Base-by-base conservation (phyloP, 2,888 invertebrate species). In the Acheta domesticus region DNA sequence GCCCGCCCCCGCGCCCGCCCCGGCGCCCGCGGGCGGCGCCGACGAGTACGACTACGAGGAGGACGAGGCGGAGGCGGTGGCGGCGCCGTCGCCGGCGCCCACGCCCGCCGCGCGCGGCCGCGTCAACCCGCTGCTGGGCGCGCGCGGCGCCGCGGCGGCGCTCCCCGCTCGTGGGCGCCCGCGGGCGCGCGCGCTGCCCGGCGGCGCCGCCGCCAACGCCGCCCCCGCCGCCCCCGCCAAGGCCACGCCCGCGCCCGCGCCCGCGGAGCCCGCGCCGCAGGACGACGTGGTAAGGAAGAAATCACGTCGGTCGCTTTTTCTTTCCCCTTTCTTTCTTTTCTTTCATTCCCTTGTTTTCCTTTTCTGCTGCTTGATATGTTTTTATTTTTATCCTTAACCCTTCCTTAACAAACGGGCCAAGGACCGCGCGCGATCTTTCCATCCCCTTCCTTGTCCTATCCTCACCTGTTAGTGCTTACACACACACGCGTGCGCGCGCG, bases 221-320 rank as follows among this genome's bases (percentile, higher is more conserved):
- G 49, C 76, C 20, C 48, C 76, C 48, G 48, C 76, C n/a, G n/a
- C 76, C 20, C 49, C 76, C 20, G 49, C 76, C 12, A 80, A 80
- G 76, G 75, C 80, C 2, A 78, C 80, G n/a, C 62, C 77, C 12
- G 50, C 80, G 8, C 77, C 77, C 12, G 74, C 78, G n/a, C 78
- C 77, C 49, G 77, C 77, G n/a, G 77, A 77, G n/a, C 50, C 77
- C n/a, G 62, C 62, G 62, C 62, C 62, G 11, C 62, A 19, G 12
- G 62, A 62, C 0, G 62, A 62, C 2, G 62, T 14, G 62, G 62
- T 62, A 11, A 62, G 62, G 23, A 23, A 23, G 23, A 2, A 23
- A 23, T 23, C 23, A 23, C 23, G 23, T 2, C 1, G 23, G 23
- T 23, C 23, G 5, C 36, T 5, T 36, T 4, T 36, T 5, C 36